phyloP scores from a whole-genome alignment of 2,113 vertebrate species.

The Lophochroa leadbeateri region DNA sequence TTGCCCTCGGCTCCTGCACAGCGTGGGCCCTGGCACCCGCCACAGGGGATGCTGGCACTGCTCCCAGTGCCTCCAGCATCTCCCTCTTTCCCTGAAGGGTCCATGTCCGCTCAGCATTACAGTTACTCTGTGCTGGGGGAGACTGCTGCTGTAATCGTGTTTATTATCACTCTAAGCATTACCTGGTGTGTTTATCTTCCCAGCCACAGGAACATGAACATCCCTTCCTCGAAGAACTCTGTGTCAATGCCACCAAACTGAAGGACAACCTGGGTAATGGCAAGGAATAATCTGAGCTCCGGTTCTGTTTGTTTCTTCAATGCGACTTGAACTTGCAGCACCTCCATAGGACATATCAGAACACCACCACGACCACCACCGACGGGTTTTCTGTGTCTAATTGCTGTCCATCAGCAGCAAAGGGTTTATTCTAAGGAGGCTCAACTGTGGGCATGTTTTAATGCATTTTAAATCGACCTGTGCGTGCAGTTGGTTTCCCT shows the following conservation, averaged over 20 bases:
- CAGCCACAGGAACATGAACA: not conserved
- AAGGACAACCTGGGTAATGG: not conserved
- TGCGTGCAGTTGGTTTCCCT: not conserved
- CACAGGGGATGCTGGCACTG: not conserved
- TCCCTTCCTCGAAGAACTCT: not conserved
- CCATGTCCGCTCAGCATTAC: accelerated
- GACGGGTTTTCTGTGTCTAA: not conserved
- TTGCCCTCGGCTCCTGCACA: not conserved
- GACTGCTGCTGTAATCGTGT: not conserved
- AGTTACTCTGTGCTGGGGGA: not conserved
- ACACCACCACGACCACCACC: accelerated
- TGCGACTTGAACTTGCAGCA: not conserved
- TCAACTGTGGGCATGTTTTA: not conserved
- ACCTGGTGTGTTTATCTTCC: not conserved
- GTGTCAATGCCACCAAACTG: not conserved
- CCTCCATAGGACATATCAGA: not conserved
- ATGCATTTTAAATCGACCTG: not conserved
- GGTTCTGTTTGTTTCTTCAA: not conserved
- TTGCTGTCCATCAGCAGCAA: not conserved
- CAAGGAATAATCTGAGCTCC: not conserved
- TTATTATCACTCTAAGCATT: not conserved
- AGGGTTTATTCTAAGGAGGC: not conserved
- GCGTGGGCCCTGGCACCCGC: accelerated
- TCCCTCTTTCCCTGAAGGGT: not conserved
- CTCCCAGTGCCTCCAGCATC: not conserved